These are phyloP conservation scores for Euwallacea similis DNA, from an alignment of 1,140 invertebrate genomes.

Conservation along the genomic window DNA sequence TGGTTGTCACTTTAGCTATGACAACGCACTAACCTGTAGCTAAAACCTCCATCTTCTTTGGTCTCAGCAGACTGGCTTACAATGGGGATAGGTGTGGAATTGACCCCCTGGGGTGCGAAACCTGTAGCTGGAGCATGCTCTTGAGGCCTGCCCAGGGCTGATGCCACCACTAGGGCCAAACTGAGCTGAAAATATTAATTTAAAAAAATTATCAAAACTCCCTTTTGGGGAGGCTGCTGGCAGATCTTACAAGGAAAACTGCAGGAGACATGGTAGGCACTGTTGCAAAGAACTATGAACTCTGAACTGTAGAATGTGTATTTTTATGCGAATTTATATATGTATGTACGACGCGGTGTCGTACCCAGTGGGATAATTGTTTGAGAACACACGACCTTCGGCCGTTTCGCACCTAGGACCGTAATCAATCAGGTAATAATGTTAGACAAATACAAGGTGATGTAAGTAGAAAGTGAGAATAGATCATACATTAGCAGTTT, in stretches of 20 bases:
- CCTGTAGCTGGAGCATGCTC: not conserved
- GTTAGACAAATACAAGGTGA: conserved; percentile 10
- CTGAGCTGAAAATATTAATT: conserved; percentile 9
- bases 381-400: not conserved
- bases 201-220: conserved; percentile 1
- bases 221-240: not conserved
- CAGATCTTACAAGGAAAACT: not conserved
- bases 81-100: conserved; percentile 30
- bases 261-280: not conserved
- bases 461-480: not conserved
- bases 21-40: conserved; percentile 22
- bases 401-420: conserved; percentile 7
- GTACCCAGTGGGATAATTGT: not conserved
- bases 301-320: conserved; percentile 3
- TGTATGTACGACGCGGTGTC: not conserved
- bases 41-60: conserved; percentile 30
- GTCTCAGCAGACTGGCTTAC: conserved; percentile 28
- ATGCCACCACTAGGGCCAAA: conserved; percentile 3
- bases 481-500: not conserved
- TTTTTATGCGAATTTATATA: conserved; percentile 18
- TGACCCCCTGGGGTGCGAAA: conserved; percentile 4
- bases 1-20: not conserved
- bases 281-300: conserved; percentile 6
- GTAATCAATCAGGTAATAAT: conserved; percentile 19
- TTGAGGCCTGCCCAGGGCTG: conserved; percentile 19